Percentiles rank a stretch among this genome's conserved stretches.
Evolutionary conservation across 92 coral and sea anemone genomes (phyloP).

Genomic region (Diadumene lineata): DNA sequence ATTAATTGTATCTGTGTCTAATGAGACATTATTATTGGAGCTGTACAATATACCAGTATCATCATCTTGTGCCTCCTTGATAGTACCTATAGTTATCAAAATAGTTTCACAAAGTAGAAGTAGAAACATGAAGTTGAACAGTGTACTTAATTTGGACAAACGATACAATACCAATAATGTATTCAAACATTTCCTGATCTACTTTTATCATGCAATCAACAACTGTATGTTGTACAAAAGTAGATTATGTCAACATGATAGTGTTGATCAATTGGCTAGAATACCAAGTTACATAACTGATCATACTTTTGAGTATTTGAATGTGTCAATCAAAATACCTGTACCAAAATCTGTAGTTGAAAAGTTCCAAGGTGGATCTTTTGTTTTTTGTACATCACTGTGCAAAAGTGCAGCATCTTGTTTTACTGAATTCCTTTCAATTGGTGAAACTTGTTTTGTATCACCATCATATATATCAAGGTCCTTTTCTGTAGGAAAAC

Average conservation of each 20-base stretch:
- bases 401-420: background rate
- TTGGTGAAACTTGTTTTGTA: background rate
- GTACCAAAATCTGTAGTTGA: background rate
- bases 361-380: background rate
- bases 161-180: too few species aligned
- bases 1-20: background rate
- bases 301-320: too few species aligned
- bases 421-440: background rate
- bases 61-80: background rate
- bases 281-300: too few species aligned
- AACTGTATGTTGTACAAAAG: too few species aligned
- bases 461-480: background rate
- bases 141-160: too few species aligned
- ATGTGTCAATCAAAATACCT: background rate
- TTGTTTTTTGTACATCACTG: background rate
- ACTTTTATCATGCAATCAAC: too few species aligned
- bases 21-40: background rate
- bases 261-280: too few species aligned
- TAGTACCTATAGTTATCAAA: too few species aligned
- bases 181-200: too few species aligned
- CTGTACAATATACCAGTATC: background rate
- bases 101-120: too few species aligned
- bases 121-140: too few species aligned
- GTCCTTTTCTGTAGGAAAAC: background rate
- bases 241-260: too few species aligned